Percentiles rank a stretch among this genome's conserved stretches.
phyloP scores from a whole-genome alignment of 1,140 invertebrate genomes.

The Steinernema khuongi region DNA sequence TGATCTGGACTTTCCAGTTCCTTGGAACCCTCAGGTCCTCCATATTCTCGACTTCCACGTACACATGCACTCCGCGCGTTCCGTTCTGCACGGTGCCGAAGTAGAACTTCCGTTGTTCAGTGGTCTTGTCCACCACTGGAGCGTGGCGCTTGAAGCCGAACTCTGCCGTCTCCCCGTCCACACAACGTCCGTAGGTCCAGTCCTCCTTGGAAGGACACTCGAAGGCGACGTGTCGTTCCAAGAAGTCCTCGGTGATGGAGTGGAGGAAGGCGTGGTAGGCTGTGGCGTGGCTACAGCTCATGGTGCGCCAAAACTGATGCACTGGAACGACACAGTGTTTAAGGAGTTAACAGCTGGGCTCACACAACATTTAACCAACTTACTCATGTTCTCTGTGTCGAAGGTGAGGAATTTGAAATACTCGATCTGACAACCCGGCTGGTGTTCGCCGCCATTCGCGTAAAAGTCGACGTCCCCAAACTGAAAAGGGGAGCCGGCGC shows the following conservation, averaged over 20 bases:
- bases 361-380: neutral
- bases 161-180: neutral
- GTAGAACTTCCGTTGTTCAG: neutral
- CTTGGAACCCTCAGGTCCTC: neutral
- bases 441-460: slow-evolving; percentile 8
- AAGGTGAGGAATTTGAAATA: neutral
- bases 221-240: neutral
- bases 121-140: neutral
- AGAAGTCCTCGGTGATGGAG: neutral
- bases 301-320: neutral
- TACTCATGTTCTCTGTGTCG: neutral
- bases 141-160: neutral
- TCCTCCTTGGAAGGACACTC: neutral
- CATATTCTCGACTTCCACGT: neutral
- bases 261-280: slow-evolving; percentile 3
- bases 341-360: too few relatives aligned
- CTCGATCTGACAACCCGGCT: slow-evolving; percentile 3
- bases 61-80: neutral
- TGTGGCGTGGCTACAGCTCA: neutral
- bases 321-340: too few relatives aligned
- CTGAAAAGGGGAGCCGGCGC: neutral
- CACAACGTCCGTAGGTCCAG: neutral
- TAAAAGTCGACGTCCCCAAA: slow-evolving; percentile 4
- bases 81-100: slow-evolving; percentile 2
- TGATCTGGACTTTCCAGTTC: neutral